phyloP scores from a whole-genome alignment of 1,140 invertebrate species.

The Holotrichia oblita region DNA sequence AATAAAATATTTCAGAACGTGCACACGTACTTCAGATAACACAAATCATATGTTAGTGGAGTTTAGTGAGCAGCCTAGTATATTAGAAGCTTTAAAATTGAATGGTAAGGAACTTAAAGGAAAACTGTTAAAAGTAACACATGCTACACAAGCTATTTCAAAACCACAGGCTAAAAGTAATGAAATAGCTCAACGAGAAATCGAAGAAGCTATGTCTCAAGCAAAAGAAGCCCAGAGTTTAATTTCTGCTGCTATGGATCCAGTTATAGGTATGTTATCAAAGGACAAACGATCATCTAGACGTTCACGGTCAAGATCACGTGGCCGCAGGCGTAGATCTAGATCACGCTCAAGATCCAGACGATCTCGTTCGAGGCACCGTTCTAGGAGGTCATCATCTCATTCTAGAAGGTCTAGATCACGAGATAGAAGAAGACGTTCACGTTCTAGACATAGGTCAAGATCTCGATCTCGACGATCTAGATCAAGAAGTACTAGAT shows the following conservation, averaged over 20 bases:
- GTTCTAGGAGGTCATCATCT: constrained; percentile 60
- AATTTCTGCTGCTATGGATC: constrained; percentile 92
- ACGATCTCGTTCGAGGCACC: constrained; percentile 70
- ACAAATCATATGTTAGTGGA: constrained; percentile 89
- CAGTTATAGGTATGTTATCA: constrained; percentile 83
- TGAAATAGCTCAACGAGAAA: constrained; percentile 93
- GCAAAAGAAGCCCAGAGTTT: constrained; percentile 95
- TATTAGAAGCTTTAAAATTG: constrained; percentile 87
- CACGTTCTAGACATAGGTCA: constrained; percentile 59
- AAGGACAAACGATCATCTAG: constrained; percentile 79
- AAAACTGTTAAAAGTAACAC: constrained; percentile 75
- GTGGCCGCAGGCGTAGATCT: constrained; percentile 66
- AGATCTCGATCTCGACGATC: constrained; percentile 54
- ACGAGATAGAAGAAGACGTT: constrained; percentile 59
- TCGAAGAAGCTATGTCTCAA: constrained; percentile 96
- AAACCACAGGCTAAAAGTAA: constrained; percentile 95
- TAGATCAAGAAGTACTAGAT: constrained; percentile 44
- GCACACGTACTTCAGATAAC: constrained; percentile 81
- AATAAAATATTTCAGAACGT: constrained; percentile 95
- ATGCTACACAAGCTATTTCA: constrained; percentile 89
- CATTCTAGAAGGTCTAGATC: constrained; percentile 61
- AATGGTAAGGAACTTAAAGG: constrained; percentile 82
- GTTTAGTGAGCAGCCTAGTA: constrained; percentile 89
- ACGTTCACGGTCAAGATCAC: constrained; percentile 66
- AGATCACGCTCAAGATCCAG: constrained; percentile 62